A percentile compares a stretch with the other conserved stretches of the same genome.
Evolutionary conservation across 2,888 invertebrate genomes (phyloP).

Genomic region (Zygogramma bicolorata): DNA sequence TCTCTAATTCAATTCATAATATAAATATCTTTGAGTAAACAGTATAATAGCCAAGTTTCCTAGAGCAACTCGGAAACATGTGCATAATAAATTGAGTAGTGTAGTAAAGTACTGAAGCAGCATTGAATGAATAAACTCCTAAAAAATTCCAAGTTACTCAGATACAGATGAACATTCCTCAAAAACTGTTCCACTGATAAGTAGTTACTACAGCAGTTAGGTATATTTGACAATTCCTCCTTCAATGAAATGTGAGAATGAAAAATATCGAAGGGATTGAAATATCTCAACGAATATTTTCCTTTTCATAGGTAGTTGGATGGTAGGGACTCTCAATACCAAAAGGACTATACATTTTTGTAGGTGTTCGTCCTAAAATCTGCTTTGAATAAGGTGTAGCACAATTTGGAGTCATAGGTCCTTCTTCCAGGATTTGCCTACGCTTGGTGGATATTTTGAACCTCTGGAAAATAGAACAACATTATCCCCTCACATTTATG

Average conservation of each 20-base stretch:
- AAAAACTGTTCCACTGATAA: too few relatives aligned
- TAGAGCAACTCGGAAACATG: too few relatives aligned
- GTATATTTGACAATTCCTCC: not conserved
- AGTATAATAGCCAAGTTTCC: too few relatives aligned
- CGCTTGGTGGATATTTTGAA: constrained; percentile 70
- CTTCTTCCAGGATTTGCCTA: constrained; percentile 69
- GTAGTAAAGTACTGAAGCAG: too few relatives aligned
- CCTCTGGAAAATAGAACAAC: constrained; percentile 61
- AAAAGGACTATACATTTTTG: constrained; percentile 82
- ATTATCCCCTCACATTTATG: too few relatives aligned
- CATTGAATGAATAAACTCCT: too few relatives aligned
- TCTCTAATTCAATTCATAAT: too few relatives aligned
- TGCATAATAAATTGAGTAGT: too few relatives aligned
- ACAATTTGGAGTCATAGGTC: constrained; percentile 67
- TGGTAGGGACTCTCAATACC: constrained; percentile 77
- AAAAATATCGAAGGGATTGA: not conserved
- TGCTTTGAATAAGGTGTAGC: constrained; percentile 68
- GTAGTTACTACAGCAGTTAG: too few relatives aligned
- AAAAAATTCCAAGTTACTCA: too few relatives aligned
- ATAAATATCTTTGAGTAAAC: too few relatives aligned
- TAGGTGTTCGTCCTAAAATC: constrained; percentile 76
- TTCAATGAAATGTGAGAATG: not conserved
- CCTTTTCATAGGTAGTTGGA: constrained; percentile 54
- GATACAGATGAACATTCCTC: too few relatives aligned
- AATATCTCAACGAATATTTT: constrained; percentile 45